phyloP scores from a whole-genome alignment of 1,140 invertebrate species.

The Drosophila mayri region DNA sequence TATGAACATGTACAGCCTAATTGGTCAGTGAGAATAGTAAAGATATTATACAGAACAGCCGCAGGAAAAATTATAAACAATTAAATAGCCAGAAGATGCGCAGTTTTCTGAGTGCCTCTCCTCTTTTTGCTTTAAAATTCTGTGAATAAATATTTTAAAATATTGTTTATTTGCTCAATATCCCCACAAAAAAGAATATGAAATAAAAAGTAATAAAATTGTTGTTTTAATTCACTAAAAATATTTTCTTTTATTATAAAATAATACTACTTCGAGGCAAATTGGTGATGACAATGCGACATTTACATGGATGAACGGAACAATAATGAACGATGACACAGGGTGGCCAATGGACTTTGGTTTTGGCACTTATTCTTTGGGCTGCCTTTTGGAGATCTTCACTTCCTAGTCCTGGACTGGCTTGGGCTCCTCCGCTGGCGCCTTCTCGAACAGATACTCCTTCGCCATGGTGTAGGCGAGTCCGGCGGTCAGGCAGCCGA shows the following conservation, averaged over 20 bases:
- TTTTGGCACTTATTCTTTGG: background rate
- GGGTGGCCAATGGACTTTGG: background rate
- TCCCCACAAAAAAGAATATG: background rate
- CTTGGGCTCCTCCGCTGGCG: slow-evolving; percentile 87
- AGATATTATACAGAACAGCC: too few species aligned
- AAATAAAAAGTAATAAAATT: background rate
- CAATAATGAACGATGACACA: background rate
- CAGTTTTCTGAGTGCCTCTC: background rate
- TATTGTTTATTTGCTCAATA: background rate
- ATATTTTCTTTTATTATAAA: slow-evolving; percentile 7
- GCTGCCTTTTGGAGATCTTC: background rate
- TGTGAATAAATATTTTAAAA: background rate
- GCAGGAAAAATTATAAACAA: too few species aligned
- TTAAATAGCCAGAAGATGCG: background rate
- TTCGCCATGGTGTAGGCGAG: slow-evolving; percentile 88
- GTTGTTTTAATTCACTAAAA: background rate
- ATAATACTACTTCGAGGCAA: slow-evolving; percentile 12
- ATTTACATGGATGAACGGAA: background rate
- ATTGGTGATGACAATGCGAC: background rate
- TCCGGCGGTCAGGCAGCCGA: slow-evolving; percentile 90
- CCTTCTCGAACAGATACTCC: slow-evolving; percentile 87
- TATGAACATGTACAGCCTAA: background rate
- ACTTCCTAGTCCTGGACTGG: background rate
- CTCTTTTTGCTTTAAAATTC: background rate
- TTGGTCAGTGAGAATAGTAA: background rate